These are phyloP conservation scores for Mactra quadrangularis DNA, from an alignment of 1,140 invertebrate genomes.

Conservation along the genomic window DNA sequence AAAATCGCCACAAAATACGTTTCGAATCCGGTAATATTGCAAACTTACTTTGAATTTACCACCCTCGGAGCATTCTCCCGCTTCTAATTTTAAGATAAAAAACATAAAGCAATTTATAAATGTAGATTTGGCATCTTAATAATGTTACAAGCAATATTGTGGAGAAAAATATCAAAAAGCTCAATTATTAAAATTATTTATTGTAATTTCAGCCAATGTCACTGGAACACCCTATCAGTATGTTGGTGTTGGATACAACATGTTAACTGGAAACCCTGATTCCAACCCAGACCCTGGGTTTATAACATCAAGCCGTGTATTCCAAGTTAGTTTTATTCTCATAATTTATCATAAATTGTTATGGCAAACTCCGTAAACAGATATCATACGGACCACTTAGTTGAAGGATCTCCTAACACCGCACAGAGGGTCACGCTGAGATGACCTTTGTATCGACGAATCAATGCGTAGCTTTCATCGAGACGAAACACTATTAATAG, in stretches of 20 bases:
- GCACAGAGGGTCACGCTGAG: too few species aligned
- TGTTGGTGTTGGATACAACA: slow-evolving; percentile 67
- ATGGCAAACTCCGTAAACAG: too few species aligned
- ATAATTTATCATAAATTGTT: too few species aligned
- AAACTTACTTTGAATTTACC: neutral
- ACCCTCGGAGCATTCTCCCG: neutral
- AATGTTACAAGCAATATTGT: too few species aligned
- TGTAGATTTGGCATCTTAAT: neutral
- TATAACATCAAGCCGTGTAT: slow-evolving; percentile 49
- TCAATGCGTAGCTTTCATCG: too few species aligned
- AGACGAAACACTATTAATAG: too few species aligned
- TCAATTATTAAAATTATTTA: neutral
- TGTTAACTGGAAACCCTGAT: slow-evolving; percentile 66
- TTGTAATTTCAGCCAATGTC: slow-evolving; percentile 42
- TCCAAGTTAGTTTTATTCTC: slow-evolving; percentile 41
- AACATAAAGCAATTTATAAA: neutral
- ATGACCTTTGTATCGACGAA: too few species aligned
- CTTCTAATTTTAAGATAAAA: neutral
- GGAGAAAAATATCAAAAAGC: neutral
- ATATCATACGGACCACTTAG: too few species aligned
- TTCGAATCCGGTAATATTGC: neutral
- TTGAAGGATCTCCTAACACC: too few species aligned
- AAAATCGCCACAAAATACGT: too few species aligned
- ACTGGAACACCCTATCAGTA: slow-evolving; percentile 56
- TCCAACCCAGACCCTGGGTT: slow-evolving; percentile 62